Percentiles rank a stretch among this genome's conserved stretches.
Evolutionary conservation across 2,888 invertebrate genomes (phyloP).

Genomic region (Rapana venosa): DNA sequence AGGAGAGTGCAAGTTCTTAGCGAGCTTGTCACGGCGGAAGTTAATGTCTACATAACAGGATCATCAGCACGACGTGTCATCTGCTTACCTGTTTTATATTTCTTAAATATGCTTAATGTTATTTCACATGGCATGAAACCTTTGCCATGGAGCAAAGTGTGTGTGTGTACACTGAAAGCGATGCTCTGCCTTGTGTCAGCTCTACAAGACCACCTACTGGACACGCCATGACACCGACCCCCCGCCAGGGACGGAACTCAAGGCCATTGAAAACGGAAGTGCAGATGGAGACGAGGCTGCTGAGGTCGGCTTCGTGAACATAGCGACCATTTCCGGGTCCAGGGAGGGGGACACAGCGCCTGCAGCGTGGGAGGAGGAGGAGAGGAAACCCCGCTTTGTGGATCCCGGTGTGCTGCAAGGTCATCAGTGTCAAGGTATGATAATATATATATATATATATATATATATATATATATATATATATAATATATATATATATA

Average conservation of each 20-base stretch:
- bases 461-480: background rate
- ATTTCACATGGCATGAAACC: too few relatives aligned
- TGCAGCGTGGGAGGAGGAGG: background rate
- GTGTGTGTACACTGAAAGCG: background rate
- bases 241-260: constrained; percentile 6
- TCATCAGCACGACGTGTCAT: too few relatives aligned
- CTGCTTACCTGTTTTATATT: too few relatives aligned
- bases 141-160: too few relatives aligned
- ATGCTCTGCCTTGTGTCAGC: constrained; percentile 2
- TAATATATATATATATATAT: background rate
- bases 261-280: background rate
- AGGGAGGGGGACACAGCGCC: background rate
- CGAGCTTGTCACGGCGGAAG: too few relatives aligned
- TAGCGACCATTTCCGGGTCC: background rate
- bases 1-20: too few relatives aligned
- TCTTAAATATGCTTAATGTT: too few relatives aligned
- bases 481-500: background rate
- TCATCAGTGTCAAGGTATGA: background rate
- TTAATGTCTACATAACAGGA: too few relatives aligned
- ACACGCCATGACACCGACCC: background rate
- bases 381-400: background rate
- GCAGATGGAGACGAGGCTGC: background rate
- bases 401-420: background rate
- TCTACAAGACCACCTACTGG: constrained; percentile 45
- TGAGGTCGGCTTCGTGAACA: background rate